These are phyloP conservation scores for Leptinotarsa undecemlineata DNA, from an alignment of 1,140 invertebrate genomes.

Conservation along the genomic window DNA sequence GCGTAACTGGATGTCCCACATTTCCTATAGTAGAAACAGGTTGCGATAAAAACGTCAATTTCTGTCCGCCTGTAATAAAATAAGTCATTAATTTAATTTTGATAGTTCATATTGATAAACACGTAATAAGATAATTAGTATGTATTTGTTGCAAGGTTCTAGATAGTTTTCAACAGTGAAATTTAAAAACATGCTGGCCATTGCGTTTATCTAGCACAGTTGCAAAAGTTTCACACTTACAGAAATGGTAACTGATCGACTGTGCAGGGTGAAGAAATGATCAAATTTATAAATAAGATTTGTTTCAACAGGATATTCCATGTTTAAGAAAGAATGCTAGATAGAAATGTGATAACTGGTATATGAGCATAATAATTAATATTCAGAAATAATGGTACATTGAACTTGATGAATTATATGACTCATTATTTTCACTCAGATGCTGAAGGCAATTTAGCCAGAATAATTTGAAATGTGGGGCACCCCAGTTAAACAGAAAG, in stretches of 20 bases:
- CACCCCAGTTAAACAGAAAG: no score
- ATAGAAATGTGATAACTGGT: no score
- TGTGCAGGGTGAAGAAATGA: conserved; percentile 20
- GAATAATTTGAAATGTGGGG: no score
- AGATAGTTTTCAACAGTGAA: conserved; percentile 31
- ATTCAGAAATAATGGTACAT: no score
- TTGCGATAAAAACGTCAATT: conserved; percentile 61
- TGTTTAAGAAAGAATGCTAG: no score
- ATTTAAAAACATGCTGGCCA: conserved; percentile 33
- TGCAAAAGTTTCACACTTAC: conserved; percentile 36
- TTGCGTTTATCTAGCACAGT: conserved; percentile 33
- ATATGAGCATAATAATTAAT: no score
- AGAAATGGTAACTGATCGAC: conserved; percentile 33
- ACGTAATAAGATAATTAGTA: not conserved
- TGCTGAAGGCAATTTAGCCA: no score
- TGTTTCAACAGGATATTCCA: no score
- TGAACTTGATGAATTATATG: no score
- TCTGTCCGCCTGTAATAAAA: conserved; percentile 54
- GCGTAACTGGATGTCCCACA: conserved; percentile 50
- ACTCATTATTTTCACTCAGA: no score
- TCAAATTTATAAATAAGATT: no score
- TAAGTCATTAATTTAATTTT: not conserved
- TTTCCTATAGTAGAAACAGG: conserved; percentile 53
- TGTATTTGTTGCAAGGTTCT: conserved; percentile 33
- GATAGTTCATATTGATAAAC: not conserved